phyloP scores from a whole-genome alignment of 2,113 vertebrate species.

The Eurystomus gularis region DNA sequence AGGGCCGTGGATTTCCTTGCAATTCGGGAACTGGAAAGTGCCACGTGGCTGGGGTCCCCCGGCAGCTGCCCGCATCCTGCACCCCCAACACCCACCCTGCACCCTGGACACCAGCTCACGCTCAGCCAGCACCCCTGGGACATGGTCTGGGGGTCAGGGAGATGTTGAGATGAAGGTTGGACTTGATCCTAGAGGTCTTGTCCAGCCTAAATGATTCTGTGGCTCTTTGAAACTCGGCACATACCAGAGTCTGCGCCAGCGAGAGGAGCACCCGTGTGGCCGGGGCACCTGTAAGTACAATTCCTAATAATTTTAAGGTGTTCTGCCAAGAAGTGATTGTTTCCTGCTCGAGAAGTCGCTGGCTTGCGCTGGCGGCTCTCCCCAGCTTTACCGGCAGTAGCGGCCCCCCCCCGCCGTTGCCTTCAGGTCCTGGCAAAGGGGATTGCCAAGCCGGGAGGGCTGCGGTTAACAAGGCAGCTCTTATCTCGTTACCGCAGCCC shows the following conservation, averaged over 20 bases:
- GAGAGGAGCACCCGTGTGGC: accelerated
- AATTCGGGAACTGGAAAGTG: background rate
- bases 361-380: background rate
- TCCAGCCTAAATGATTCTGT: too few species aligned
- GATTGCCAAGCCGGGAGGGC: background rate
- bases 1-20: background rate
- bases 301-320: background rate
- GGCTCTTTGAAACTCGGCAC: accelerated
- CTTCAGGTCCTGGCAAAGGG: background rate
- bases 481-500: background rate
- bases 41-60: accelerated
- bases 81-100: accelerated
- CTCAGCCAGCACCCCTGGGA: accelerated
- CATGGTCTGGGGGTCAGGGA: too few species aligned
- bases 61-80: background rate
- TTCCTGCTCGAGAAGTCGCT: slow-evolving; percentile 18
- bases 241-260: accelerated
- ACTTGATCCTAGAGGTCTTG: too few species aligned
- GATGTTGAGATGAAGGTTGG: too few species aligned
- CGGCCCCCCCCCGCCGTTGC: background rate
- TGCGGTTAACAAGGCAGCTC: background rate
- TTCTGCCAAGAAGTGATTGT: background rate
- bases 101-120: accelerated
- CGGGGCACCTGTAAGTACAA: background rate
- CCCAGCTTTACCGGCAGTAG: background rate